Percentiles rank a stretch among this genome's conserved stretches.
phyloP scores from a whole-genome alignment of 2,113 vertebrate genomes.

The Indri indri region DNA sequence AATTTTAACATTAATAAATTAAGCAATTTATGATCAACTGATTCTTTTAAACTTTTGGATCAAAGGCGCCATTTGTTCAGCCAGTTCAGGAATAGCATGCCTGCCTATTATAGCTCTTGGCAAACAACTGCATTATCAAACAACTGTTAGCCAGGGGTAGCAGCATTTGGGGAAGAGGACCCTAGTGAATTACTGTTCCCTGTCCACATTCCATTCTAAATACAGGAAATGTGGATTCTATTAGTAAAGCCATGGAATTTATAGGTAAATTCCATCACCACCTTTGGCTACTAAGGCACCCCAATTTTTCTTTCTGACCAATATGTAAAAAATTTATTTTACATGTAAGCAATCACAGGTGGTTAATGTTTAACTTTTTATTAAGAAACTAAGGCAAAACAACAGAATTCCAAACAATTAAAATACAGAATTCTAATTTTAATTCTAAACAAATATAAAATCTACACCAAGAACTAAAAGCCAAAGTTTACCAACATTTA shows the following conservation, averaged over 20 bases:
- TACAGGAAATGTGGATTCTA: not conserved
- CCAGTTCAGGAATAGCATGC: not conserved
- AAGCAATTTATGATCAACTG: not conserved
- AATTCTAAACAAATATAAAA: constrained; percentile 65
- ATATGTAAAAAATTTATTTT: constrained; percentile 11
- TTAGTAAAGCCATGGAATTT: not conserved
- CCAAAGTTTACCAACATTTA: constrained; percentile 14
- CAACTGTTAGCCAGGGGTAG: not conserved
- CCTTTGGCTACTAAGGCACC: not conserved
- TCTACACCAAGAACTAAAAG: constrained; percentile 49
- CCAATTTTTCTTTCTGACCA: constrained; percentile 22
- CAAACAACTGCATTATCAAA: not conserved
- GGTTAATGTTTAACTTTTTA: constrained; percentile 66
- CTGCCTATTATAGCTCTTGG: not conserved
- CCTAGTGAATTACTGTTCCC: not conserved
- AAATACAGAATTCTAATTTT: constrained; percentile 67
- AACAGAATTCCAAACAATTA: constrained; percentile 61
- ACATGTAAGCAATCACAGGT: constrained; percentile 64
- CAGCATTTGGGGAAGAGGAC: not conserved
- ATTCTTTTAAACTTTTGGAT: not conserved
- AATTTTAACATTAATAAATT: not conserved
- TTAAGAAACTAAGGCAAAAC: constrained; percentile 73
- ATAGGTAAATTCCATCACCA: not conserved
- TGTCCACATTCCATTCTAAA: not conserved
- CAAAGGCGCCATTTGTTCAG: not conserved